phyloP scores from a whole-genome alignment of 2,888 invertebrate genomes.

The Noctua janthe region DNA sequence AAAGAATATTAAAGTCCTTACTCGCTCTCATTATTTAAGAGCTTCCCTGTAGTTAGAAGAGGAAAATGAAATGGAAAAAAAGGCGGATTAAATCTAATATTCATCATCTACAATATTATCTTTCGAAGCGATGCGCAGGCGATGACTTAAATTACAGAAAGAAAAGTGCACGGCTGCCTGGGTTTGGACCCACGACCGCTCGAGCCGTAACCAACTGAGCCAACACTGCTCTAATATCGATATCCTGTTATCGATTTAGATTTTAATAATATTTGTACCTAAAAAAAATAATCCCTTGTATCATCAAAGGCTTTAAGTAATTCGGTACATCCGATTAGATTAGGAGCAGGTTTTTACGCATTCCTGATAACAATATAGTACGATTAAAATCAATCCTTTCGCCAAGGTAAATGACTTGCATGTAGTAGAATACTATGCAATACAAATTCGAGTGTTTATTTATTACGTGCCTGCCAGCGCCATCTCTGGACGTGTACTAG shows the following conservation, averaged over 20 bases:
- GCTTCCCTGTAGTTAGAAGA: background rate
- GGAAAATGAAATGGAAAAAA: background rate
- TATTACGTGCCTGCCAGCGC: background rate
- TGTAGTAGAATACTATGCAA: background rate
- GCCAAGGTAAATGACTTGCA: background rate
- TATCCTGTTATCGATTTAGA: background rate
- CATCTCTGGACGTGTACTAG: constrained; percentile 7
- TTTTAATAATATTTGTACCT: background rate
- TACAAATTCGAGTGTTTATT: background rate
- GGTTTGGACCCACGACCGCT: background rate
- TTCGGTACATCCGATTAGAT: background rate
- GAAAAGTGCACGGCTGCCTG: background rate
- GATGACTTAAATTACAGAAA: background rate
- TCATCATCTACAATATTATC: background rate
- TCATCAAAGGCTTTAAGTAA: background rate
- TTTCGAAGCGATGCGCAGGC: background rate
- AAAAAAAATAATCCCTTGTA: background rate
- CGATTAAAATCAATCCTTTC: constrained; percentile 3
- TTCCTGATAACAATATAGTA: background rate
- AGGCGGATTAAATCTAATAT: background rate
- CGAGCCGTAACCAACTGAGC: background rate
- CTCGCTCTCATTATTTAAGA: background rate
- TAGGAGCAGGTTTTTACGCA: background rate
- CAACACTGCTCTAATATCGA: background rate
- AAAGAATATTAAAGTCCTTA: background rate